These are phyloP conservation scores for Scaptomyza tumidula DNA, from an alignment of 2,888 invertebrate genomes.

Conservation along the genomic window DNA sequence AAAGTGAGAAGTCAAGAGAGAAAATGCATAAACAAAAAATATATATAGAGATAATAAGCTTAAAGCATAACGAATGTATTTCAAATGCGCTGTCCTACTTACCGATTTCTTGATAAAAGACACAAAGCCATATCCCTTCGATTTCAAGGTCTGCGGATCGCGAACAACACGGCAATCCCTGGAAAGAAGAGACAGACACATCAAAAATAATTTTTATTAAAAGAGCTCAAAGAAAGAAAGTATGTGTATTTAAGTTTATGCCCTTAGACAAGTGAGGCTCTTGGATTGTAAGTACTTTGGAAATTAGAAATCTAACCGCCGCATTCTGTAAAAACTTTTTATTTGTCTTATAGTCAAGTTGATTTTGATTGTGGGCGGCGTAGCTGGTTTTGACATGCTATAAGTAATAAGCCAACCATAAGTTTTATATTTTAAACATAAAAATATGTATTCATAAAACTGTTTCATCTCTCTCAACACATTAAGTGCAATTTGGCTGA, in stretches of 20 bases:
- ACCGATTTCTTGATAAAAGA: constrained; percentile 99
- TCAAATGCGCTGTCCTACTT: constrained; percentile 84
- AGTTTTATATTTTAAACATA: neutral
- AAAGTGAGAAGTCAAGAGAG: neutral
- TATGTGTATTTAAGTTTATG: constrained; percentile 11
- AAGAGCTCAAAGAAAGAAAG: neutral
- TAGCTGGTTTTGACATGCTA: constrained; percentile 12
- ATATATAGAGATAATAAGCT: constrained; percentile 13
- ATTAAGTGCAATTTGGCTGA: constrained; percentile 58
- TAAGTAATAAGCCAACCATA: constrained; percentile 2
- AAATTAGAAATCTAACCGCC: constrained; percentile 73
- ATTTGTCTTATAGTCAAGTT: constrained; percentile 43
- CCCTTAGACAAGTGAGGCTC: constrained; percentile 11
- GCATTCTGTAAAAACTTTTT: constrained; percentile 53
- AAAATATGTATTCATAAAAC: constrained; percentile 9
- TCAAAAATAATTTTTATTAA: constrained; percentile 10
- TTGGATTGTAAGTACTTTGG: constrained; percentile 36
- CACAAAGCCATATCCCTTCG: constrained; percentile 99
- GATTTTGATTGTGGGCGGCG: constrained; percentile 16
- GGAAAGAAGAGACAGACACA: constrained; percentile 83
- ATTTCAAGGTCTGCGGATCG: constrained; percentile 99
- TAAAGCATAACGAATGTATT: constrained; percentile 19
- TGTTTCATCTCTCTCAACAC: constrained; percentile 39
- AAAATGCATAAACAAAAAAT: neutral
- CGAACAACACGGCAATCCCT: constrained; percentile 99